These are phyloP conservation scores for Microplitis demolitor DNA, from an alignment of 1,140 invertebrate genomes.

Conservation along the genomic window DNA sequence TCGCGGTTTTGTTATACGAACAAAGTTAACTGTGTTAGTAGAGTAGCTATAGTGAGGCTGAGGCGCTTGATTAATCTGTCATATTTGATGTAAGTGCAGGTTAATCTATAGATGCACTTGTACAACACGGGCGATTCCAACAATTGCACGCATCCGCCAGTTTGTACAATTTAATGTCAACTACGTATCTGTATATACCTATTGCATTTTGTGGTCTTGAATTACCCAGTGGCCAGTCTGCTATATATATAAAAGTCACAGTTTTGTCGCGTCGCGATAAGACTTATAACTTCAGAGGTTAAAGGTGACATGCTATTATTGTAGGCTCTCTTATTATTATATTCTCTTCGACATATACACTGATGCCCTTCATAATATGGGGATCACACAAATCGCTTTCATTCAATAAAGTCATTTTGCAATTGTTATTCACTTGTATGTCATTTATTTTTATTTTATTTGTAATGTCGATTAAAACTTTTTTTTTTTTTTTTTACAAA, in stretches of 20 bases:
- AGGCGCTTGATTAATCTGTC: constrained; percentile 5
- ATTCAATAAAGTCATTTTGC: too few relatives aligned
- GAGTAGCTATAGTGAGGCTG: background rate
- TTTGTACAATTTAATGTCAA: background rate
- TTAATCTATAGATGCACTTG: background rate
- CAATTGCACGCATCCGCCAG: constrained; percentile 18
- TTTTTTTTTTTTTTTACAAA: too few relatives aligned
- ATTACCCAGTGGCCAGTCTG: background rate
- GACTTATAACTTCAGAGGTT: constrained; percentile 1
- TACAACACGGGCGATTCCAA: constrained; percentile 2
- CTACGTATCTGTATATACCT: background rate
- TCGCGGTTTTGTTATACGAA: background rate
- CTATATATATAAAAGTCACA: background rate
- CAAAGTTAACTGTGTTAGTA: too few relatives aligned
- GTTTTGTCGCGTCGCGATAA: background rate
- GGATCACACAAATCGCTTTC: too few relatives aligned
- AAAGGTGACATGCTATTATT: constrained; percentile 2
- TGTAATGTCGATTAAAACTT: too few relatives aligned
- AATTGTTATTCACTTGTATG: too few relatives aligned
- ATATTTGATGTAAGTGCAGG: constrained; percentile 9
- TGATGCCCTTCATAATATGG: too few relatives aligned
- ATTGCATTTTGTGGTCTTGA: background rate
- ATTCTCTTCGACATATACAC: too few relatives aligned
- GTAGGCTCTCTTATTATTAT: background rate
- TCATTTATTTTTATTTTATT: too few relatives aligned